Evolutionary conservation across 2,888 invertebrate genomes (phyloP).

Genomic region (Prosopocoilus inquinatus): DNA sequence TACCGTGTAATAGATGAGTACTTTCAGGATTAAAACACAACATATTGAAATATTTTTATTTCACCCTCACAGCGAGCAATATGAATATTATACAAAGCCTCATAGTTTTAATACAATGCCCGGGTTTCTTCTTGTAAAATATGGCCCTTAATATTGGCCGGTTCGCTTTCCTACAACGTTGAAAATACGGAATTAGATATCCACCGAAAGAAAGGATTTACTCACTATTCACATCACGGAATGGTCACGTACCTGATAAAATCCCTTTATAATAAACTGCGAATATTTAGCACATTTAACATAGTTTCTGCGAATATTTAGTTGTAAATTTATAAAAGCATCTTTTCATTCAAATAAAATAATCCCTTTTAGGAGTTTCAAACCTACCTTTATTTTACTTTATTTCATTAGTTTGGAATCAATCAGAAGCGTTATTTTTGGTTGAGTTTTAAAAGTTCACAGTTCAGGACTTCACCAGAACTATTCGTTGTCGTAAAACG

Average conservation of each 20-base stretch:
- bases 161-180: conserved; percentile 24
- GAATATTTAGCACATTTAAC: too few species aligned
- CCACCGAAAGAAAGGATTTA: conserved; percentile 20
- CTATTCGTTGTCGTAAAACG: too few species aligned
- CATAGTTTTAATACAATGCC: conserved; percentile 39
- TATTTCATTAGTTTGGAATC: too few species aligned
- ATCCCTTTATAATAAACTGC: too few species aligned
- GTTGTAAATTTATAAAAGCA: too few species aligned
- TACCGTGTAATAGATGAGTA: conserved; percentile 49
- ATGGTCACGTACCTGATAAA: background rate
- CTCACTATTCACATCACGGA: conserved; percentile 5
- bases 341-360: too few species aligned
- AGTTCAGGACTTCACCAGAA: too few species aligned
- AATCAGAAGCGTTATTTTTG: too few species aligned
- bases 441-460: too few species aligned
- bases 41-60: conserved; percentile 53
- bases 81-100: conserved; percentile 42
- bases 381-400: too few species aligned
- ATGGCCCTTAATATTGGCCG: conserved; percentile 35
- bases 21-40: conserved; percentile 52
- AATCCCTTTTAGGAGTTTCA: too few species aligned
- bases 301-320: too few species aligned
- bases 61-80: conserved; percentile 35
- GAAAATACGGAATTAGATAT: conserved; percentile 22
- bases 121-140: conserved; percentile 35